These are phyloP conservation scores for Pristionchus maxplancki DNA, from an alignment of 2,888 invertebrate genomes.

Conservation along the genomic window DNA sequence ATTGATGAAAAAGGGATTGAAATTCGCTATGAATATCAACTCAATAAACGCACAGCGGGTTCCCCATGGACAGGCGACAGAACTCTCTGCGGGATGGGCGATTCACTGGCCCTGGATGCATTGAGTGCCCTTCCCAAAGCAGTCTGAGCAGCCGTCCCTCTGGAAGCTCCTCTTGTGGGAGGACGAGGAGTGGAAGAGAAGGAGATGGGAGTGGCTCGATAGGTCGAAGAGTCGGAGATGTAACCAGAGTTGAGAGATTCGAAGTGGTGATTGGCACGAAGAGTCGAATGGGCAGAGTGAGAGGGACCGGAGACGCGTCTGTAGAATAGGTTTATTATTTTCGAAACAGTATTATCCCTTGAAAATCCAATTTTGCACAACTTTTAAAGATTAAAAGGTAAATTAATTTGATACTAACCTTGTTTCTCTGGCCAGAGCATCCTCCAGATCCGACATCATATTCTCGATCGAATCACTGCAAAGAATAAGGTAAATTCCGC, in stretches of 20 bases:
- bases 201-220: slow-evolving; percentile 29
- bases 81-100: neutral
- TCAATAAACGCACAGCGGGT: neutral
- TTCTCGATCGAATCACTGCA: slow-evolving; percentile 74
- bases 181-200: neutral
- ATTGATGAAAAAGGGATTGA: neutral
- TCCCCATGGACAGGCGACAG: neutral
- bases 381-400: neutral
- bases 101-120: neutral
- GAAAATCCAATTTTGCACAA: neutral
- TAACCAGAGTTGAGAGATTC: slow-evolving; percentile 38
- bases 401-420: neutral
- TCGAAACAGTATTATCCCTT: no score
- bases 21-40: neutral
- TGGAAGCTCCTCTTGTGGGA: neutral
- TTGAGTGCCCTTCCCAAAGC: slow-evolving; percentile 3
- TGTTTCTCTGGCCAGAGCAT: slow-evolving; percentile 58
- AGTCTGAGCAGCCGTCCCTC: slow-evolving; percentile 17
- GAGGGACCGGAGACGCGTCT: neutral
- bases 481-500: no score
- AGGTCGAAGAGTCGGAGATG: slow-evolving; percentile 40
- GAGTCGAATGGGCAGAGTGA: slow-evolving; percentile 27
- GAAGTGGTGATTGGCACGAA: slow-evolving; percentile 12
- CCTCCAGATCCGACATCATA: slow-evolving; percentile 74
- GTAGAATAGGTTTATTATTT: neutral